Evolutionary conservation across 2,113 vertebrate species (phyloP), one percentile per base, ranked within the genome.

Genomic region (Echinops telfairi): DNA sequence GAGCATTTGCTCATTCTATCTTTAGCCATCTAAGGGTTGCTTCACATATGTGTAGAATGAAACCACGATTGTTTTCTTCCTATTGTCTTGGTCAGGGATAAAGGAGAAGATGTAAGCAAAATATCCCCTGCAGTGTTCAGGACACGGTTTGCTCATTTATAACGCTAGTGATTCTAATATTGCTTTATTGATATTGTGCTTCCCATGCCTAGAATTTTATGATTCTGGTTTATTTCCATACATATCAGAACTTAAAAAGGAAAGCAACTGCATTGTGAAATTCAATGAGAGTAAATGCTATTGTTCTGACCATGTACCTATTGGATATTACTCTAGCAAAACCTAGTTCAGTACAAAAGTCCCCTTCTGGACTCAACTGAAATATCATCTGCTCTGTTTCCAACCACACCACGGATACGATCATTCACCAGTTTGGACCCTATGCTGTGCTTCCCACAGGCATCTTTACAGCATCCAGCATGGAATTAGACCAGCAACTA

Each of bases 181-280:
- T 57, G 71, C 2, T 86, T 90, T 75, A 62, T 38, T 8, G 73
- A 4, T 88, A 57, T 15, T 66, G 2, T 88, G 4, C 15, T 9
- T 95, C 78, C 57, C 9, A 38, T 40, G 78, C 83, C 27, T 79
- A 71, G 11, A 1, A 88, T 36, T 60, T 1, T 25, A 70, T 80
- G 38, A 53, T 76, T 92, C 23, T 88, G 14, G 77, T 83, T 83
- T 92, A 70, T 91, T 86, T 95, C 17, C 20, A 77, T 70, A 40
- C 47, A 10, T 66, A 47, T 60, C 40, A 47, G 36, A 79, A 64
- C 70, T 86, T 23, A 81, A 92, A 73, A 62, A 84, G 23, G 77
- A 73, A 27, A 86, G 29, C 84, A 83, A 64, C 3, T 53, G 15
- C 20, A 43, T 10, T 82, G 25, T 25, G n/a, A 90, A 95, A 93